Base-by-base conservation (phyloP, 2,888 invertebrate species). In the Oithona nana region DNA sequence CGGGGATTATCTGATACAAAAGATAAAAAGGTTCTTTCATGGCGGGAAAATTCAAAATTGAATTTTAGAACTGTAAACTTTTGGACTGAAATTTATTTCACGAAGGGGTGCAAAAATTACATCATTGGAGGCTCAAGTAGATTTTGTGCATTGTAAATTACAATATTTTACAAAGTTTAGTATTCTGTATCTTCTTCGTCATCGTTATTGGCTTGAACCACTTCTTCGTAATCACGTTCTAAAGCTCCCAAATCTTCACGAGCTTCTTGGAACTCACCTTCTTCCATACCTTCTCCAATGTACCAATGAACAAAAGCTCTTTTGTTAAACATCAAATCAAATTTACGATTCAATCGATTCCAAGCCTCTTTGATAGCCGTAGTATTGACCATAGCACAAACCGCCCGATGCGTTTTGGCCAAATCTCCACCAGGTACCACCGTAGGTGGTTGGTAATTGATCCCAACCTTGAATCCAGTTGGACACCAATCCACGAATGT, bases 341-440 rank as follows among this genome's bases (percentile, higher is more conserved):
- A 89, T 72, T 92, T 90, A 68, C 79, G 79, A 68, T 81, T 79
- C 24, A 92, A 74, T 60, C 83, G 79, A 64, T 82, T 82, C 84
- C 89, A 92, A 58, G 89, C 89, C 70, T 87, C 84, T 16, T 84
- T 83, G 70, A 90, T 88, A 67, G 89, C 88, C 20, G 89, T 93
- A 4, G 90, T 90, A 75, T 93, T 93, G 70, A 77, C 76, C 66
- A 81, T 72, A 77, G 79, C 79, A 73, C 80, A 81, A 48, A 81
- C 78, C 51, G 80, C 79, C 61, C 80, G 73, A 66, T 77, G 68
- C 2, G 76, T 74, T 67, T 75, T 75, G 57, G 77, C 76, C 60
- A 73, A 63, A 65, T 73, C 73, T 16, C 71, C 71, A 52, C 71
- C 71, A 39, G 76, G 76, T 13, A 76, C 75, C 54, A 74, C 75